Evolutionary conservation across 2,888 invertebrate species (phyloP), one percentile per base, ranked within the genome.

Genomic region (Creontiades dilutus): DNA sequence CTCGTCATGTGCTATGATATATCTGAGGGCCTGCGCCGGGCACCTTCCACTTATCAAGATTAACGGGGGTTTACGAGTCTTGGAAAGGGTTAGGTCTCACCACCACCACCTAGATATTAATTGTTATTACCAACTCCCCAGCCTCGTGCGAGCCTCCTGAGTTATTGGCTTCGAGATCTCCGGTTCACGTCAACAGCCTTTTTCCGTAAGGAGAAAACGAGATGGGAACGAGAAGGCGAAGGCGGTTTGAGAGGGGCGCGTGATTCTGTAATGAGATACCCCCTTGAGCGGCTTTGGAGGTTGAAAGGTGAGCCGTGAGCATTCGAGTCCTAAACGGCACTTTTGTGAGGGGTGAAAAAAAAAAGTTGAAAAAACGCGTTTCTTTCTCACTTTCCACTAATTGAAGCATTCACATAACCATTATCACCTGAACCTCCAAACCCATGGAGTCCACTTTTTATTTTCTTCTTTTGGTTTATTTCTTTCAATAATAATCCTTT

Each of bases 81-180:
- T 46, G 68, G 68, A 19, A 68, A 68, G 68, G 68, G 68, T 68
- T 68, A 68, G 68, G 68, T 78, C 78, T 47, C 78, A 78, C 78
- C 47, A 47, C 78, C 78, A 46, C 78, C 78, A 46, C 78, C 78
- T 46, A 78, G 85, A 85, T 85, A 85, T 85, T 85, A 85, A 85
- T 85, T 85, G 85, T 85, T 85, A 85, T 85, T 85, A 61, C 85
- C 48, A 19, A 68, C 68, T 68, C 68, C 19, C 68, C 23, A 23
- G 68, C 68, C 68, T 68, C 68, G 68, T 68, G 68, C 68, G 82
- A 52, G 82, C 82, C 82, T 55, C 82, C 55, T 82, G 82, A 82
- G 82, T 82, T 82, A 82, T 82, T 82, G 82, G 55, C 52, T 52
- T 19, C 27, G 82, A 82, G 82, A 82, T 68, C 68, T 68, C 68